Percentiles rank a stretch among this genome's conserved stretches.
phyloP scores from a whole-genome alignment of 2,113 vertebrate genomes.

The Carassius auratus region DNA sequence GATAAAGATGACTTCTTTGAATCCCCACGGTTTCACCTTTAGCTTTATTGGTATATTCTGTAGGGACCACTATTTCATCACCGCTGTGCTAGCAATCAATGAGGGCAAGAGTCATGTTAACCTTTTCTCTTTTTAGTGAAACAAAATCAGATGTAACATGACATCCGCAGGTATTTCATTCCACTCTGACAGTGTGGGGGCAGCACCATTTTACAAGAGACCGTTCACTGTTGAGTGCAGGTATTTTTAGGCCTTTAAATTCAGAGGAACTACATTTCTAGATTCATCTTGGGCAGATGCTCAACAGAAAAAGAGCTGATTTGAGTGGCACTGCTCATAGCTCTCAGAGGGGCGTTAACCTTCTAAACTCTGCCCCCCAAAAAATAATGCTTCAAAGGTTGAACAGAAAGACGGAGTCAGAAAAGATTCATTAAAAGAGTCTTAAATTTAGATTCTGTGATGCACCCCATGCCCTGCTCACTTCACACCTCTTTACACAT shows the following conservation, averaged over 20 bases:
- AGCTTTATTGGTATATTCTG: constrained; percentile 20
- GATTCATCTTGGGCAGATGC: neutral
- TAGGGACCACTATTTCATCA: neutral
- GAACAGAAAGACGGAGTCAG: neutral
- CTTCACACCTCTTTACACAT: constrained; percentile 33
- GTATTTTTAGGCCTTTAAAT: constrained; percentile 29
- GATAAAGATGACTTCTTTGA: neutral
- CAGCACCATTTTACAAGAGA: neutral
- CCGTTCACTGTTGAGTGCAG: neutral
- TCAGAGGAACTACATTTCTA: neutral
- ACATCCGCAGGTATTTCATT: neutral
- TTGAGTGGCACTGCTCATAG: neutral
- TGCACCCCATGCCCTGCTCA: neutral
- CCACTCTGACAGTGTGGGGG: neutral
- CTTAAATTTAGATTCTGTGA: neutral
- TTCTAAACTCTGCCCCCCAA: neutral
- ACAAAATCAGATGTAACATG: neutral
- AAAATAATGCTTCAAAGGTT: neutral
- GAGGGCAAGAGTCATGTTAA: constrained; percentile 16
- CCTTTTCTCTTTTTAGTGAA: constrained; percentile 6
- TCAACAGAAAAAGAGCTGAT: neutral
- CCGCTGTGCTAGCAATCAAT: constrained; percentile 4
- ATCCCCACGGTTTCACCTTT: neutral
- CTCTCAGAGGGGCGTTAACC: neutral
- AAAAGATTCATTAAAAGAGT: neutral